Evolutionary conservation across 2,797 vertebrate genomes (phyloP).

Genomic region (Bucorvus abyssinicus): DNA sequence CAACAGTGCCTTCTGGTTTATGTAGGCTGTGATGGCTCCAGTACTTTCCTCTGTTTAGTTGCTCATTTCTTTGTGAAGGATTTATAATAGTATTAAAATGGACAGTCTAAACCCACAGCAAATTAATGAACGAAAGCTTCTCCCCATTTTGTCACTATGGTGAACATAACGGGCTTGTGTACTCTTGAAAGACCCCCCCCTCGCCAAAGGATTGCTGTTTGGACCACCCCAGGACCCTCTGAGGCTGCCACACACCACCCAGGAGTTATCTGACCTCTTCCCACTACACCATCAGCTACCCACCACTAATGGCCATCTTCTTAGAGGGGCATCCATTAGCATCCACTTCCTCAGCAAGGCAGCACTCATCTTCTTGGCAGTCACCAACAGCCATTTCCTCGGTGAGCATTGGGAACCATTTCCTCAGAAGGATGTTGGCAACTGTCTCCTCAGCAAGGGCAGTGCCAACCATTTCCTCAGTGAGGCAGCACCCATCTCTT

Average conservation of each 20-base stretch:
- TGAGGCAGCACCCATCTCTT: background rate
- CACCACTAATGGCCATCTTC: background rate
- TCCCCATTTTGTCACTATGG: background rate
- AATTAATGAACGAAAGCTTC: background rate
- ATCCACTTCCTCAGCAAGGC: background rate
- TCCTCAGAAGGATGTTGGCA: background rate
- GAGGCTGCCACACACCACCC: background rate
- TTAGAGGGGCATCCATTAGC: background rate
- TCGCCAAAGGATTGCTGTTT: background rate
- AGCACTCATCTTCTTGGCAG: background rate
- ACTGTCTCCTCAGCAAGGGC: background rate
- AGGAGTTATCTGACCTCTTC: background rate
- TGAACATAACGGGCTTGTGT: background rate
- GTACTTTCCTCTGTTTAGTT: background rate
- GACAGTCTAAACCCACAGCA: background rate
- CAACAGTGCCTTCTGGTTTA: background rate
- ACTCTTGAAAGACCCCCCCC: background rate
- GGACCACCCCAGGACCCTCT: background rate
- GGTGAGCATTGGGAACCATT: background rate
- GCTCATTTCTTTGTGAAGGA: background rate
- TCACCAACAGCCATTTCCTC: background rate
- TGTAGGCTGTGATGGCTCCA: background rate
- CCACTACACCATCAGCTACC: rapidly evolving
- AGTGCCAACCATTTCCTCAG: background rate
- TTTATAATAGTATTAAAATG: background rate